These are phyloP conservation scores for Melipona quadrifasciata DNA, from an alignment of 1,140 invertebrate species.

Conservation along the genomic window DNA sequence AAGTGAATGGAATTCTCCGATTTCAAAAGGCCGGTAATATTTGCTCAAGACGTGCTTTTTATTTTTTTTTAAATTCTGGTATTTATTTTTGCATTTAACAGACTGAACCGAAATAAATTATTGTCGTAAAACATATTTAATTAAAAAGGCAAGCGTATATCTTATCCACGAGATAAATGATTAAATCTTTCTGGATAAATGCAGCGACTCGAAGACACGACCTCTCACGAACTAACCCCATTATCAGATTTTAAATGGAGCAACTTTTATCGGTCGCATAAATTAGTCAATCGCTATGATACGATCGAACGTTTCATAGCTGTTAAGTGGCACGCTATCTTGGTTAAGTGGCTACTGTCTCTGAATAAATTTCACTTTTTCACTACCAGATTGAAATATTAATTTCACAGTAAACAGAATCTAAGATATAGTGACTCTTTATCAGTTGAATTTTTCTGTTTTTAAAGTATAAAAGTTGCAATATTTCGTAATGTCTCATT, in stretches of 20 bases:
- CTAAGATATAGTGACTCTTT: not conserved
- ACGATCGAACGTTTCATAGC: not conserved
- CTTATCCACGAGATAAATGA: not conserved
- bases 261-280: slow-evolving; percentile 6
- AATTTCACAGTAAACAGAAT: not conserved
- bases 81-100: not conserved
- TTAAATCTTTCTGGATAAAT: not conserved
- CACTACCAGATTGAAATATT: not conserved
- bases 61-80: not conserved
- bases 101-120: not conserved
- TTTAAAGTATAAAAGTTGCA: not conserved
- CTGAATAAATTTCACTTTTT: not conserved
- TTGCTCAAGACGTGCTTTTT: not conserved
- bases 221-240: not conserved
- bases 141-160: not conserved
- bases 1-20: not conserved
- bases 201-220: not conserved
- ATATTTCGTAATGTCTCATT: not conserved
- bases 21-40: not conserved
- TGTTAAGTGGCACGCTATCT: not conserved
- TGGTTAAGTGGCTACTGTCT: too few species aligned
- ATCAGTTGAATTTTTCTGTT: not conserved
- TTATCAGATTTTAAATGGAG: not conserved
- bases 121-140: not conserved
- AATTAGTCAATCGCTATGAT: not conserved